Percentiles rank a stretch among this genome's conserved stretches.
Evolutionary conservation across 2,888 invertebrate species (phyloP).

Genomic region (Thecophora atra): DNA sequence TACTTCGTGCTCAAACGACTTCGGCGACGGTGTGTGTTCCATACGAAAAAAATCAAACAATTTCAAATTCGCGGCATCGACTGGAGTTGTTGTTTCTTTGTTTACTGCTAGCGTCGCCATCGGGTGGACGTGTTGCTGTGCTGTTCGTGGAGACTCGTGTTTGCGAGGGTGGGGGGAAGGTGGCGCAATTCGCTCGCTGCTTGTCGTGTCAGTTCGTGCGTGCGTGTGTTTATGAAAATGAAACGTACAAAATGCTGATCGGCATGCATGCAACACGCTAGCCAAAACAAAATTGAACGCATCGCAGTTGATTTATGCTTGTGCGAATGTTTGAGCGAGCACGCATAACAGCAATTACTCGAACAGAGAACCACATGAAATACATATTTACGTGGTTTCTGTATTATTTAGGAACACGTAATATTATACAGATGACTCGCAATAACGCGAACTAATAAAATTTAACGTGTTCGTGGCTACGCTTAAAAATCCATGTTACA

Average conservation of each 20-base stretch:
- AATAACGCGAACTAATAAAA: no score
- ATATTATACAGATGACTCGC: no score
- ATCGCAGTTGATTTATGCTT: conserved; percentile 24
- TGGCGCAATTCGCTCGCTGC: not conserved
- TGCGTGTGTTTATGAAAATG: conserved; percentile 11
- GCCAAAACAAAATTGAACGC: conserved; percentile 35
- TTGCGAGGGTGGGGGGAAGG: not conserved
- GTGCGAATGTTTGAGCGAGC: not conserved
- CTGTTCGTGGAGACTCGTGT: not conserved
- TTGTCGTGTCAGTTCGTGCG: not conserved
- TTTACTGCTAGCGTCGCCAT: not conserved
- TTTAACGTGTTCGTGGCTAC: no score
- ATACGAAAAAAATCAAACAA: not conserved
- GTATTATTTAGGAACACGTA: no score
- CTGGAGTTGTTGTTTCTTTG: not conserved
- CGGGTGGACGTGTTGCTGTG: not conserved
- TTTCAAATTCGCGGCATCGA: conserved; percentile 2
- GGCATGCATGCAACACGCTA: conserved; percentile 39
- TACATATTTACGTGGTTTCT: not conserved
- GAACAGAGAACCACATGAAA: no score
- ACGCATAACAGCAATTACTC: not conserved
- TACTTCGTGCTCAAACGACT: not conserved
- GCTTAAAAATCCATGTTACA: no score
- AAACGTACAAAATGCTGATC: conserved; percentile 32
- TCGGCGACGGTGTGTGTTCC: not conserved